Evolutionary conservation across 2,113 vertebrate species (phyloP).

Genomic region (Hemichromis elongatus): DNA sequence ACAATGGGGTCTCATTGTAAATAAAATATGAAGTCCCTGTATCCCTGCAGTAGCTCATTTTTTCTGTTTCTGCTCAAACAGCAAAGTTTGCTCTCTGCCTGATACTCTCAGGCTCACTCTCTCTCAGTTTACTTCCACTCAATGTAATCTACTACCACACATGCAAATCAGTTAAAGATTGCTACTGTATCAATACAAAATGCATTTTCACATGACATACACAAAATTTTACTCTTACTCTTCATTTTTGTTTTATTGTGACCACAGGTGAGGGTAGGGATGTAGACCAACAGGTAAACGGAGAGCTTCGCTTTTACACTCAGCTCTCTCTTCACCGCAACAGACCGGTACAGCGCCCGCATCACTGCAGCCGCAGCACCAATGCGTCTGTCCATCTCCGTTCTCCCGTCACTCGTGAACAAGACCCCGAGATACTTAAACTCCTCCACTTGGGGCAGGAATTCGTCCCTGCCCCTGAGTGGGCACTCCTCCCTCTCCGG

Average conservation of each 20-base stretch:
- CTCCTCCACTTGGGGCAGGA: too few species aligned
- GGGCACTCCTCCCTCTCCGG: too few species aligned
- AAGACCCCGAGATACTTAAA: too few species aligned
- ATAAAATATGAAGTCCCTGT: not conserved
- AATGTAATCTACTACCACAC: not conserved
- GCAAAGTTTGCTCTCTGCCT: not conserved
- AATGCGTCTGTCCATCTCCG: too few species aligned
- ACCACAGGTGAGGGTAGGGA: too few species aligned
- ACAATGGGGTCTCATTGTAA: not conserved
- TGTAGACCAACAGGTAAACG: too few species aligned
- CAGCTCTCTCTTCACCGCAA: too few species aligned
- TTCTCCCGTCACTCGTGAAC: too few species aligned
- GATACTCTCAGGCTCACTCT: not conserved
- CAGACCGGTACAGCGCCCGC: too few species aligned
- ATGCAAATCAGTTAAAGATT: not conserved
- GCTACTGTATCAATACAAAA: not conserved
- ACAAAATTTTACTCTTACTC: not conserved
- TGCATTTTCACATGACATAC: not conserved
- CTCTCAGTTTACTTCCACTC: not conserved
- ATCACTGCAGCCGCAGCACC: too few species aligned
- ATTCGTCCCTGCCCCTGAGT: too few species aligned
- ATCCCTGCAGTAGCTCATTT: not conserved
- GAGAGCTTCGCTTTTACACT: too few species aligned
- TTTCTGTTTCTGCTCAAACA: not conserved
- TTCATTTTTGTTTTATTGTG: not conserved